Evolutionary conservation across 2,888 invertebrate species (phyloP).

Genomic region (Nesidiocoris tenuis): DNA sequence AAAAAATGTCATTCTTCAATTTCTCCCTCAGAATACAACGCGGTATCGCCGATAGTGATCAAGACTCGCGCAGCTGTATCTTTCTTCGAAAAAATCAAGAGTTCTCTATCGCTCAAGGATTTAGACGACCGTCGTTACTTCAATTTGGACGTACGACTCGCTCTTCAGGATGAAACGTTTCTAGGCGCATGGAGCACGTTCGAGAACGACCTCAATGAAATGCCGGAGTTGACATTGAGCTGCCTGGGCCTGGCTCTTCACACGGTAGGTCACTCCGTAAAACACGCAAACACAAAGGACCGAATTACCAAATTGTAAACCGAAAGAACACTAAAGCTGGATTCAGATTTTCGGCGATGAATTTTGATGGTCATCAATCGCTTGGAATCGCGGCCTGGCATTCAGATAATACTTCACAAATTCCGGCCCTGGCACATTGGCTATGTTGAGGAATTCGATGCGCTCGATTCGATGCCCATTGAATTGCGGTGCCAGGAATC

Average conservation of each 20-base stretch:
- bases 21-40: constrained; percentile 57
- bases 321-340: too few relatives aligned
- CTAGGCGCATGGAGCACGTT: constrained; percentile 64
- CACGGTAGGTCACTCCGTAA: constrained; percentile 66
- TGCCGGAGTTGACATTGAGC: constrained; percentile 67
- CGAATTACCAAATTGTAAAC: too few relatives aligned
- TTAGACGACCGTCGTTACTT: constrained; percentile 63
- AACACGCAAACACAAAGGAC: too few relatives aligned
- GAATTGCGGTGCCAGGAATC: too few relatives aligned
- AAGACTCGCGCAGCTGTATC: constrained; percentile 60
- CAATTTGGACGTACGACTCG: constrained; percentile 60
- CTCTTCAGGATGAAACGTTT: constrained; percentile 63
- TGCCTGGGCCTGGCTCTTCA: constrained; percentile 78
- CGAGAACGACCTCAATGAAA: constrained; percentile 64
- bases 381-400: too few relatives aligned
- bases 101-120: constrained; percentile 60
- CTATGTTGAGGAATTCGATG: too few relatives aligned
- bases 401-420: too few relatives aligned
- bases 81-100: constrained; percentile 59
- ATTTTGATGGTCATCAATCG: too few relatives aligned
- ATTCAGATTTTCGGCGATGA: too few relatives aligned
- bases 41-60: constrained; percentile 57
- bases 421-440: too few relatives aligned
- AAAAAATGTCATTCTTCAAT: too few relatives aligned
- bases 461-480: too few relatives aligned